These are phyloP conservation scores for Acleris sparsana DNA, from an alignment of 2,888 invertebrate genomes.

Conservation along the genomic window DNA sequence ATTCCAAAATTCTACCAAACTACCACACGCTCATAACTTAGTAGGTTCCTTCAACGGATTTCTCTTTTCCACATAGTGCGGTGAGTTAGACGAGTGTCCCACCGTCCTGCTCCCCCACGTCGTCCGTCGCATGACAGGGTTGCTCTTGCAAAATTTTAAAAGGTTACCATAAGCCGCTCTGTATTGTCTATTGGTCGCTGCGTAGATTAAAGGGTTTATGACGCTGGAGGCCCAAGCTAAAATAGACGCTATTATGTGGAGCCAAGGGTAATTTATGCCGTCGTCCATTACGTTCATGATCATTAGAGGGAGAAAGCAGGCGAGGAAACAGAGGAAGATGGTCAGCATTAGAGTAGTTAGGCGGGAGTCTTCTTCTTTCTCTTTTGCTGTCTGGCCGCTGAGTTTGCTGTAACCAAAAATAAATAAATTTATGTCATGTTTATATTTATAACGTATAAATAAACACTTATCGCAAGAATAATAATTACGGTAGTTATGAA, in stretches of 20 bases:
- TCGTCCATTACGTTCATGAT: conserved; percentile 94
- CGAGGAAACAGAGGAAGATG: conserved; percentile 93
- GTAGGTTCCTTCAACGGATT: conserved; percentile 68
- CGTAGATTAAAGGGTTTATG: conserved; percentile 95
- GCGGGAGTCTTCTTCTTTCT: conserved; percentile 88
- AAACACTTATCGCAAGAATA: too few relatives aligned
- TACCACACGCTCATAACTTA: conserved; percentile 61
- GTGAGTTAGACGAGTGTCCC: conserved; percentile 77
- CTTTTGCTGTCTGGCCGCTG: conserved; percentile 76
- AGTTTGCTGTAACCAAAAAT: conserved; percentile 66
- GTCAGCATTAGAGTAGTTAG: conserved; percentile 93
- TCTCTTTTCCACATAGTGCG: conserved; percentile 70
- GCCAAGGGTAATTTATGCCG: conserved; percentile 86
- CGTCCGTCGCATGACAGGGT: conserved; percentile 63
- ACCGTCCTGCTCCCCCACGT: conserved; percentile 78
- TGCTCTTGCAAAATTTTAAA: conserved; percentile 72
- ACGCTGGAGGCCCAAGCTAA: conserved; percentile 96
- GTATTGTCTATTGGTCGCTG: conserved; percentile 94
- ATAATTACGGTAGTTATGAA: too few relatives aligned
- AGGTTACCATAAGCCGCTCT: conserved; percentile 84
- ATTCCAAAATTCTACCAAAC: conserved; percentile 12
- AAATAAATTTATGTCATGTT: background rate
- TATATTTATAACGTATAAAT: background rate
- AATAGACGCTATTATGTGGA: conserved; percentile 93
- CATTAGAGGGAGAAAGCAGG: conserved; percentile 94